Evolutionary conservation across 1,140 invertebrate genomes (phyloP).

Genomic region (Limonius californicus): DNA sequence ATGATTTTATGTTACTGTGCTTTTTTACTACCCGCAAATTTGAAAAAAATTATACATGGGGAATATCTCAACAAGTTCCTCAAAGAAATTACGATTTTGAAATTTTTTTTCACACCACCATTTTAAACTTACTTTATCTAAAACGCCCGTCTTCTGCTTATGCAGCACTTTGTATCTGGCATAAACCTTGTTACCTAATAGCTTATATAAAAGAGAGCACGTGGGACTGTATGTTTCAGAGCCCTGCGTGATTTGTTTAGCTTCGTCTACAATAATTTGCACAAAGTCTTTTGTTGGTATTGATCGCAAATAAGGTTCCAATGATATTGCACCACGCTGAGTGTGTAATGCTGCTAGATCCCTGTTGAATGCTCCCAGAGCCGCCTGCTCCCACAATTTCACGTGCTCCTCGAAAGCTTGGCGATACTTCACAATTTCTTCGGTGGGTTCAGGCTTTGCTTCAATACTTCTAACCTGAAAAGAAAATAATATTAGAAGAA

Average conservation of each 20-base stretch:
- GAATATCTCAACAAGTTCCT: no score
- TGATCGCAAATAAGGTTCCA: conserved; percentile 68
- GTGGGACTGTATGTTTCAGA: conserved; percentile 78
- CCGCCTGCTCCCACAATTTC: conserved; percentile 60
- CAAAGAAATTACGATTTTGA: no score
- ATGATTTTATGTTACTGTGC: no score
- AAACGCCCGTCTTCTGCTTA: conserved; percentile 60
- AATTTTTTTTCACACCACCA: no score
- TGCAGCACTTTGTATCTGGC: conserved; percentile 59
- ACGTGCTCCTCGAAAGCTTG: conserved; percentile 59
- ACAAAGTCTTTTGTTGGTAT: conserved; percentile 42
- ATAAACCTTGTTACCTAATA: conserved; percentile 69
- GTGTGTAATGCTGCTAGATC: conserved; percentile 61
- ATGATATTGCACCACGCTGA: conserved; percentile 52
- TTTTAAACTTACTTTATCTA: conserved; percentile 62
- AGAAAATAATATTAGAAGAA: no score
- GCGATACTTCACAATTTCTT: conserved; percentile 45
- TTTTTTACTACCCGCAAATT: no score
- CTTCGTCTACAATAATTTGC: conserved; percentile 41
- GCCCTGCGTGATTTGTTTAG: conserved; percentile 57
- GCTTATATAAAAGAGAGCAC: conserved; percentile 57
- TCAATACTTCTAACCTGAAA: conserved; percentile 43
- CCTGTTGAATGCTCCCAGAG: conserved; percentile 59
- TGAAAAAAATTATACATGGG: no score
- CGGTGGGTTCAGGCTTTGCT: conserved; percentile 20